Evolutionary conservation across 2,888 invertebrate species (phyloP).

Genomic region (Choristoneura rosaceana): DNA sequence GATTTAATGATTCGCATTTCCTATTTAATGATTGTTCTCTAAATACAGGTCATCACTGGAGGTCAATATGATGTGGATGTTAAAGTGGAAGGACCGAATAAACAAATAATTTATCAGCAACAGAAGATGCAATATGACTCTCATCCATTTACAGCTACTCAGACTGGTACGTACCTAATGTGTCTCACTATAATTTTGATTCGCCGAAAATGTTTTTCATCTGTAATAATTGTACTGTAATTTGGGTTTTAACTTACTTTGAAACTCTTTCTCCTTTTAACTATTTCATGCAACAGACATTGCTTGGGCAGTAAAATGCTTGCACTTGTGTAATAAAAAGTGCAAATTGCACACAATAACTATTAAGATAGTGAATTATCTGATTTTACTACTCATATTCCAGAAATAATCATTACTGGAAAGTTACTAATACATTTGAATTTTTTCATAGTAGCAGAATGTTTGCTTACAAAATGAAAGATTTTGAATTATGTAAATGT

Average conservation of each 20-base stretch:
- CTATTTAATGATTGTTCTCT: neutral
- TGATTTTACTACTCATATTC: no score
- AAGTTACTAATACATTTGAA: neutral
- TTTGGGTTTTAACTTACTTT: no score
- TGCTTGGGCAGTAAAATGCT: no score
- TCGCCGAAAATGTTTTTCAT: neutral
- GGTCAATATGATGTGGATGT: conserved; percentile 99
- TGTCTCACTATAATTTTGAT: neutral
- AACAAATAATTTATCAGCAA: conserved; percentile 95
- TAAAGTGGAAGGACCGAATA: conserved; percentile 93
- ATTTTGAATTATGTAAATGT: neutral
- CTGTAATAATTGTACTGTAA: neutral
- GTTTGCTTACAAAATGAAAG: no score
- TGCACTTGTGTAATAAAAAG: no score
- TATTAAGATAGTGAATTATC: no score
- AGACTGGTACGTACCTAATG: conserved; percentile 65
- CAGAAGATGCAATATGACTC: conserved; percentile 98
- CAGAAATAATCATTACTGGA: neutral
- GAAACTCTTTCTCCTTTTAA: no score
- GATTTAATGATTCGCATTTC: neutral
- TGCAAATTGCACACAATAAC: no score
- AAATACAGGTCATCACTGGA: conserved; percentile 96
- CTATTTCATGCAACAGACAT: no score
- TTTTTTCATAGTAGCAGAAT: no score
- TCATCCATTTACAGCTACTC: conserved; percentile 92